phyloP scores from a whole-genome alignment of 2,797 vertebrate species.

The Microtus agrestis region DNA sequence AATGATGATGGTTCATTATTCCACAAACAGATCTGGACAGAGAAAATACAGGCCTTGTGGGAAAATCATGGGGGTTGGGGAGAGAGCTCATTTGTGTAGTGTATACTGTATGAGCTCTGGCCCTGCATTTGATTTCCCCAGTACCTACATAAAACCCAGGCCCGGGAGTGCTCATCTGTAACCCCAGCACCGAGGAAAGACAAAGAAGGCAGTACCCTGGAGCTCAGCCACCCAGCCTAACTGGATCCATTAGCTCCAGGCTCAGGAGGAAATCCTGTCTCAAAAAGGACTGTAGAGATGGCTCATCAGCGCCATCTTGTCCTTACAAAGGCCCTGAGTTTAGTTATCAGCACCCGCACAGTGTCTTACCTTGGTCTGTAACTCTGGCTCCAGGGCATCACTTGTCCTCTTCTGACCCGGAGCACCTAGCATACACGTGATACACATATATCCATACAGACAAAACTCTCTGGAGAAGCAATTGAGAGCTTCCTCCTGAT shows the following conservation, averaged over 20 bases:
- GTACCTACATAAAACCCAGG: background rate
- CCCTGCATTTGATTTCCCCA: background rate
- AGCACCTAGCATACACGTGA: background rate
- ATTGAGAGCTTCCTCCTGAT: background rate
- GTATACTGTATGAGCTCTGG: background rate
- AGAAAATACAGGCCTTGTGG: slow-evolving; percentile 14
- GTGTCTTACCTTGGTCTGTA: background rate
- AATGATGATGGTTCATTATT: slow-evolving; percentile 28
- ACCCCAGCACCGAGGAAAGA: background rate
- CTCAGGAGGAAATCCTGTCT: background rate
- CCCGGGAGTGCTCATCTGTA: background rate
- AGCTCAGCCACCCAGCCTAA: background rate
- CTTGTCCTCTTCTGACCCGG: background rate
- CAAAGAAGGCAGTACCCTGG: background rate
- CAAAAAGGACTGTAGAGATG: too few relatives aligned
- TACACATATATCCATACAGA: background rate
- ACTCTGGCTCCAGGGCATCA: background rate
- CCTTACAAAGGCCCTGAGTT: background rate
- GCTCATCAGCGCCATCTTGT: background rate
- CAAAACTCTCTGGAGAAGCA: background rate
- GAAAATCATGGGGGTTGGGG: background rate
- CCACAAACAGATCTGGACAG: slow-evolving; percentile 24
- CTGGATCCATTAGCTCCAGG: background rate
- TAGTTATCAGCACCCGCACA: background rate
- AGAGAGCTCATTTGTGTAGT: too few relatives aligned